A percentile compares a stretch with the other conserved stretches of the same genome.
phyloP scores from a whole-genome alignment of 2,797 vertebrate genomes.

The Podarcis lilfordi region DNA sequence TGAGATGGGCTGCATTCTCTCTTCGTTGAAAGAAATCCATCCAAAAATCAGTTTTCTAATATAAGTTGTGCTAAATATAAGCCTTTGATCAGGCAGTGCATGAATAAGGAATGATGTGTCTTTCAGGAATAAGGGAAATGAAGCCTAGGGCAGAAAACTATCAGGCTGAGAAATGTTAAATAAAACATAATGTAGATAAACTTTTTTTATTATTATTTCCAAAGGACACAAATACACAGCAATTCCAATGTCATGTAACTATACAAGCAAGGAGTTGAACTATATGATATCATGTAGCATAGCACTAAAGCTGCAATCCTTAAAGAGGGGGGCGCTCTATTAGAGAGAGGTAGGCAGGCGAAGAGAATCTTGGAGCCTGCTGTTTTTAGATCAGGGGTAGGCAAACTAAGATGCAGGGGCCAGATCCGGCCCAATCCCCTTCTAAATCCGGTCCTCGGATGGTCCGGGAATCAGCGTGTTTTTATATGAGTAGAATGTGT shows the following conservation, averaged over 20 bases:
- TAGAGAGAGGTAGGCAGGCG: no score
- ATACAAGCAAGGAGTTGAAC: neutral
- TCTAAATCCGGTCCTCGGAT: no score
- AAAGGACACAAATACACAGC: constrained; percentile 29
- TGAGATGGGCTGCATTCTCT: constrained; percentile 49
- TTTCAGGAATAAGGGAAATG: constrained; percentile 72
- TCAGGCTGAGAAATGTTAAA: constrained; percentile 62
- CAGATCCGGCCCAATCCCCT: no score
- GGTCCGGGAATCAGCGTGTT: no score
- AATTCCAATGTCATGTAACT: neutral
- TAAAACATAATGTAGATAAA: constrained; percentile 66
- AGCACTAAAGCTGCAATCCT: neutral
- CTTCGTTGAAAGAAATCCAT: constrained; percentile 50
- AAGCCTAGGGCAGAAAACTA: constrained; percentile 61
- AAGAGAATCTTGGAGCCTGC: no score
- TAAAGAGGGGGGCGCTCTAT: neutral
- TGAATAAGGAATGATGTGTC: constrained; percentile 71
- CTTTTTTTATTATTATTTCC: constrained; percentile 30
- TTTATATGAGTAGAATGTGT: no score
- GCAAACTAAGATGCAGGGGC: no score
- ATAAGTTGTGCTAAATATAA: constrained; percentile 59
- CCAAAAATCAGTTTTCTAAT: constrained; percentile 50
- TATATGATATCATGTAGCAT: accelerated
- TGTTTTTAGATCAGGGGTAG: no score
- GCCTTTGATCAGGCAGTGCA: constrained; percentile 72